Conservation (phyloP, 2,888 invertebrate genomes). For the Ashinkailepas kermadecensis region DNA sequence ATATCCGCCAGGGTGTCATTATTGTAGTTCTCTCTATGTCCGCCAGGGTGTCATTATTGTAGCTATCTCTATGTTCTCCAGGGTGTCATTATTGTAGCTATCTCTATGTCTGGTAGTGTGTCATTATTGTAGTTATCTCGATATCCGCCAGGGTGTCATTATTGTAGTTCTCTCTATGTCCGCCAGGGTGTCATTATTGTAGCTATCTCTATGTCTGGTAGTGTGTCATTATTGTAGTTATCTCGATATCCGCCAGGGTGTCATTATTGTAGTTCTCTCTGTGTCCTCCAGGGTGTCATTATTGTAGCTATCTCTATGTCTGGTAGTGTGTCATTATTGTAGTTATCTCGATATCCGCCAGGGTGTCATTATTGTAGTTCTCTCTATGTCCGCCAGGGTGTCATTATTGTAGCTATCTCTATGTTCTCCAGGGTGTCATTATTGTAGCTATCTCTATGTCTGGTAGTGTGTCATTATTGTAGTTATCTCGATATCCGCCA, state of each 20-base stretch:
- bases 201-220: too few relatives aligned
- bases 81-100: constrained; percentile 51
- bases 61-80: constrained; percentile 40
- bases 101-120: too few relatives aligned
- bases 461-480: too few relatives aligned
- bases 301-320: too few relatives aligned
- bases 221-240: too few relatives aligned
- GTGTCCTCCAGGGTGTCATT: constrained; percentile 57
- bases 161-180: too few relatives aligned
- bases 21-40: too few relatives aligned
- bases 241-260: constrained; percentile 54
- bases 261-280: too few relatives aligned
- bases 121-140: too few relatives aligned
- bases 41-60: constrained; percentile 57
- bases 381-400: constrained; percentile 54
- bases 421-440: constrained; percentile 57
- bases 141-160: constrained; percentile 57
- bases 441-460: too few relatives aligned
- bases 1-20: constrained; percentile 57
- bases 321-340: too few relatives aligned
- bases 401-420: too few relatives aligned
- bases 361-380: constrained; percentile 51
- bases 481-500: constrained; percentile 40
- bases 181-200: constrained; percentile 57
- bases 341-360: constrained; percentile 40